These are phyloP conservation scores for Notodonta ziczac DNA, from an alignment of 2,888 invertebrate genomes.

Conservation along the genomic window DNA sequence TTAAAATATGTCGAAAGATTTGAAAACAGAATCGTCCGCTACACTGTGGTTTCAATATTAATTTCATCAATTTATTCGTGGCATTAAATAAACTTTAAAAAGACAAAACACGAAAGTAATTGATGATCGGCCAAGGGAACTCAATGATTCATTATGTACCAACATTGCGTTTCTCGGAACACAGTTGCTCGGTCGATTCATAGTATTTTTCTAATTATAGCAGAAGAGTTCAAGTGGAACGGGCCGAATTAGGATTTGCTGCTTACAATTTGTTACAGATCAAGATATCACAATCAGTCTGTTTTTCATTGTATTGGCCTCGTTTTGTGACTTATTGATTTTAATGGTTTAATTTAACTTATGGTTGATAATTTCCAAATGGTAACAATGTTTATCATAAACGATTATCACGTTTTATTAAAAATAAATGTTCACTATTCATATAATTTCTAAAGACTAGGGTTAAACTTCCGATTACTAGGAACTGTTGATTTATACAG, in stretches of 20 bases:
- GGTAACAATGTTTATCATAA: no score
- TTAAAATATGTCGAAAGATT: background rate
- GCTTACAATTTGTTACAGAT: conserved; percentile 41
- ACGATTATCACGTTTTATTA: no score
- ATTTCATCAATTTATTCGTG: background rate
- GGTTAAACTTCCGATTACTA: no score
- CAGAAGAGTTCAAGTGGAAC: conserved; percentile 41
- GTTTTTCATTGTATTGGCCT: background rate
- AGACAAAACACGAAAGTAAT: background rate
- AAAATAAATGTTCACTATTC: no score
- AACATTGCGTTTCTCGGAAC: conserved; percentile 12
- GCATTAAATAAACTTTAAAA: background rate
- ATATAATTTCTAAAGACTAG: no score
- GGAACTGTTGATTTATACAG: no score
- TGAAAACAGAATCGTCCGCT: background rate
- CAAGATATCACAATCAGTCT: conserved; percentile 16
- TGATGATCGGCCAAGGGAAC: background rate
- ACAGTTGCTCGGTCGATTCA: conserved; percentile 18
- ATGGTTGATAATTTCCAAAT: no score
- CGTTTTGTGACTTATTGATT: background rate
- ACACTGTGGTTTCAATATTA: background rate
- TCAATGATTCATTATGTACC: conserved; percentile 8
- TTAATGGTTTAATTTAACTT: no score
- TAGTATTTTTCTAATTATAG: conserved; percentile 36
- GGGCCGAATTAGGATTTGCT: conserved; percentile 43